Percentiles rank a stretch among this genome's conserved stretches.
Evolutionary conservation across 2,113 vertebrate genomes (phyloP).

Genomic region (Chiloscyllium plagiosum): DNA sequence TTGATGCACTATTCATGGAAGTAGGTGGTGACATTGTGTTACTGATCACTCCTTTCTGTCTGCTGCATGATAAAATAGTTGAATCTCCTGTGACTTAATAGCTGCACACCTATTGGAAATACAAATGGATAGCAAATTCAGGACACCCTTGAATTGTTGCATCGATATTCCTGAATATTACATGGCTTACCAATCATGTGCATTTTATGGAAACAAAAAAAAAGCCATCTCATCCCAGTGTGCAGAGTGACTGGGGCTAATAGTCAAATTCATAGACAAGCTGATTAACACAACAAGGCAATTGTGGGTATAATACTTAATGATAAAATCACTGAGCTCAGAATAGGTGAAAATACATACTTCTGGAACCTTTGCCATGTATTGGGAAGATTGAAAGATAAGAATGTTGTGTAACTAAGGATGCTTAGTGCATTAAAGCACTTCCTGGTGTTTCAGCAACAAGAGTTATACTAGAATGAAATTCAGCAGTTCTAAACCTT

Average conservation of each 20-base stretch:
- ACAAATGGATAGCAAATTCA: neutral
- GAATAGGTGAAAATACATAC: neutral
- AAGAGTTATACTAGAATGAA: neutral
- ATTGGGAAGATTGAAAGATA: neutral
- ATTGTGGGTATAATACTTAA: neutral
- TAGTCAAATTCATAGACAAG: neutral
- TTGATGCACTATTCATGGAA: neutral
- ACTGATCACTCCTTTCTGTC: neutral
- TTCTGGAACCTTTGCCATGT: neutral
- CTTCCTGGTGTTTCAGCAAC: neutral
- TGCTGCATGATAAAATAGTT: neutral
- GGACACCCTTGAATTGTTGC: neutral
- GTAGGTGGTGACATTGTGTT: neutral
- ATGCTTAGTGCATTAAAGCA: neutral
- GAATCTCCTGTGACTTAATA: neutral
- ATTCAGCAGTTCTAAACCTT: neutral
- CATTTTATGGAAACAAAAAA: neutral
- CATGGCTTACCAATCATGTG: neutral
- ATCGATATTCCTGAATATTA: neutral
- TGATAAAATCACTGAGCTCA: neutral
- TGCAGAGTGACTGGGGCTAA: neutral
- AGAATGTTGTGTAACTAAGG: neutral
- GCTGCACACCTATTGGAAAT: neutral
- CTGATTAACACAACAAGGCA: neutral
- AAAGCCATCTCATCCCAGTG: neutral